Evolutionary conservation across 2,113 vertebrate genomes (phyloP), one percentile per base, ranked within the genome.

Genomic region (Nibea albiflora): DNA sequence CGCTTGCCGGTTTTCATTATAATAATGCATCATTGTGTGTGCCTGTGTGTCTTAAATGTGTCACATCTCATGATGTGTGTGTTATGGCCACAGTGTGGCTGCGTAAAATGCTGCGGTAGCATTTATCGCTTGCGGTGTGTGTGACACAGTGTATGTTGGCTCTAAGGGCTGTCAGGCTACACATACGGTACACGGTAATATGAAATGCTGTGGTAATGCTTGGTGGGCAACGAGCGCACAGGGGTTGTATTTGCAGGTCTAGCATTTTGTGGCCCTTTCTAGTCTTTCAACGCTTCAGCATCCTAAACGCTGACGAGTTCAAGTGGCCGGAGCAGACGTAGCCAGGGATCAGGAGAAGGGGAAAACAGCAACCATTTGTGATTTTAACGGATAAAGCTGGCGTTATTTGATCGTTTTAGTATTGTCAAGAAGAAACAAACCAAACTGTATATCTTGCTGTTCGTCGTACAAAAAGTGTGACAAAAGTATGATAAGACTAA

Each of bases 261-360:
- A 88, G 89, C 90, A 28, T 78, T 91, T 91, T 88, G 60, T 17
- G 11, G 3, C 35, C 66, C 66, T 82, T 88, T 92, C 85, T 91
- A 85, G 80, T 84, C 72, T 92, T 92, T 93, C 92, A 80, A 35
- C 11, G 28, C 67, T 88, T 92, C 92, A 90, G 90, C 90, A 84
- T 70, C 65, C 56, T 71, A 52, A 87, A 82, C 24, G 90, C 90
- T 94, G 89, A 94, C 83, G 61, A 68, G 87, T 76, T 85, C 73
- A 86, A 80, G 61, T 46, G 73, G 39, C 72, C 10, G 16, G 79
- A 52, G 77, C 74, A 75, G 42, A 62, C 62, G 57, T 5, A 53
- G 39, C 69, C 62, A 70, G 77, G 11, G 88, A 72, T 90, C 89
- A 86, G 83, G 66, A 56, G 56, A 72, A 46, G 20, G 28, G 42